phyloP scores from a whole-genome alignment of 2,797 vertebrate genomes.

The Sciurus carolinensis region DNA sequence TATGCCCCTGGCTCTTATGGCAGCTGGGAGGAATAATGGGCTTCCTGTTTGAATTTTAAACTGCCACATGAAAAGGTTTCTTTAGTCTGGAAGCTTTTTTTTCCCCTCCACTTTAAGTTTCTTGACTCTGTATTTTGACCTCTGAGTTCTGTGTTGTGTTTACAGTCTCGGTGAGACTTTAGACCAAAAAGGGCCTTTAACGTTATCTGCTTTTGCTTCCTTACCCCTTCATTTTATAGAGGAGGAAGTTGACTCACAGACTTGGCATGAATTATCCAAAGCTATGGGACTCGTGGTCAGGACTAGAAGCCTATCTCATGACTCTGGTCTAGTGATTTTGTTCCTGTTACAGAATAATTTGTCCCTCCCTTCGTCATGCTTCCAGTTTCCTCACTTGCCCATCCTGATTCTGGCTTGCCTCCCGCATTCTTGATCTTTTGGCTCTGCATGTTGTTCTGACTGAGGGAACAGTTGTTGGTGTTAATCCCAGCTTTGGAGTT shows the following conservation, averaged over 20 bases:
- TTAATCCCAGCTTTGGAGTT: conserved; percentile 64
- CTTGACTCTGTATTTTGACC: conserved; percentile 37
- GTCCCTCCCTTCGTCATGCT: not conserved
- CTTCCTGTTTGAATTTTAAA: conserved; percentile 35
- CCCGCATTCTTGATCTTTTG: conserved; percentile 18
- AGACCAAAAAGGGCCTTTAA: conserved; percentile 20
- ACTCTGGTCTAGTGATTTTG: not conserved
- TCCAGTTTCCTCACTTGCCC: not conserved
- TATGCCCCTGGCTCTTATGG: not conserved
- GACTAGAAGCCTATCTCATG: not conserved
- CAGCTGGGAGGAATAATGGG: conserved; percentile 29
- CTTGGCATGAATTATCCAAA: not conserved
- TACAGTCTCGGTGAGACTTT: not conserved
- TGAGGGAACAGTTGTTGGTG: conserved; percentile 33
- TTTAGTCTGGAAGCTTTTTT: not conserved
- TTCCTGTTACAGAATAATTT: not conserved
- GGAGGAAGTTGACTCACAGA: conserved; percentile 19
- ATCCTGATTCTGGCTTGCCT: not conserved
- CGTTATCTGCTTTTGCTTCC: not conserved
- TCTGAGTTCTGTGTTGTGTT: conserved; percentile 43
- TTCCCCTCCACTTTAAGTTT: not conserved
- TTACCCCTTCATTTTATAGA: conserved; percentile 21
- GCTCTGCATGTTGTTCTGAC: not conserved
- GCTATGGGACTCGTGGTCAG: not conserved
- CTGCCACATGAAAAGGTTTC: not conserved